Base-by-base conservation (phyloP, 2,113 vertebrate genomes). In the Sebastes fasciatus region DNA sequence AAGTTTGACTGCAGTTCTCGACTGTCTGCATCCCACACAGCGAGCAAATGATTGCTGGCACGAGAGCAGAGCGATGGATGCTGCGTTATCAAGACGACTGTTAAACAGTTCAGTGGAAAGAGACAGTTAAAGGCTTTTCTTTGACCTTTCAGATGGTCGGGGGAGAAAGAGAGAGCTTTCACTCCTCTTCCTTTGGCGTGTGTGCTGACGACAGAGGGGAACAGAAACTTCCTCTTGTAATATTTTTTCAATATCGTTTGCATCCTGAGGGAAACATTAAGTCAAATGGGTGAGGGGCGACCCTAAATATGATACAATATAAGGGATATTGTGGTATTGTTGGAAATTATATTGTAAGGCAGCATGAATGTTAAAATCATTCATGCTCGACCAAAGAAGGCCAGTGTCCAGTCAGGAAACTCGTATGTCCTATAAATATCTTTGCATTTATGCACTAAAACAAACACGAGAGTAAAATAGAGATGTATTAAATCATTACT, bases 101-200 rank as follows among this genome's bases (percentile, higher is more conserved):
- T 83, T 93, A 65, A 90, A 90, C 83, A 89, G 82, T 68, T 92
- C 80, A 79, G 80, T 93, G 92, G 90, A 94, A 92, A 93, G 70
- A 87, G 66, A 82, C 79, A 74, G 89, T 91, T 88, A 82, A 83
- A 89, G 74, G 57, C 49, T 85, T 90, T 85, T 80, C 48, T 80
- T 66, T 82, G 87, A 83, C 86, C 77, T 86, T 90, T 87, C 57
- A 74, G 43, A 80, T 46, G 45, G 73, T 48, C 65, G 23, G 65
- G 43, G 61, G 72, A 84, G 77, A 86, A 77, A 88, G 21, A 64
- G 34, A 83, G 49, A 88, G 88, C 73, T 45, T 86, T 86, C 70
- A 80, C 86, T 89, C 73, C 70, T 91, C 78, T 74, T 81, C 75
- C 57, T 79, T 73, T 17, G 63, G 57, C 48, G 51, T 70, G 60